Conservation (phyloP, 2,888 invertebrate genomes). For the Craniophora ligustri region DNA sequence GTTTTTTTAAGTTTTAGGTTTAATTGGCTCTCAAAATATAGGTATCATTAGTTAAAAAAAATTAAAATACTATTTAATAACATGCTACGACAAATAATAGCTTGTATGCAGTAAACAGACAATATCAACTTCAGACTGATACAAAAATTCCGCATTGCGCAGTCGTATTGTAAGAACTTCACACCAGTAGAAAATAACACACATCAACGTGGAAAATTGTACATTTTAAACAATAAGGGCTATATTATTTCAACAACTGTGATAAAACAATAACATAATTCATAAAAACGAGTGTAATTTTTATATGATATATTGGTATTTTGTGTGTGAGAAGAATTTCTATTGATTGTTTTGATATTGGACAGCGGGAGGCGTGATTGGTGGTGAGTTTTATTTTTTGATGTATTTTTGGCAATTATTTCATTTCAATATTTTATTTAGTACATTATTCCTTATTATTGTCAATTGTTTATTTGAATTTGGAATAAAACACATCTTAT, state of each 20-base stretch:
- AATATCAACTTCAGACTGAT: slow-evolving; percentile 65
- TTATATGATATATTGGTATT: slow-evolving; percentile 5
- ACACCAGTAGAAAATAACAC: slow-evolving; percentile 61
- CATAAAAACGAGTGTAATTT: slow-evolving; percentile 1
- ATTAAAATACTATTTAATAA: slow-evolving; percentile 12
- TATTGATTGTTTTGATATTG: slow-evolving; percentile 41
- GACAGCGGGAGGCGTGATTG: slow-evolving; percentile 27
- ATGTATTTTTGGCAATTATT: not conserved
- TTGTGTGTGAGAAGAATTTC: slow-evolving; percentile 18
- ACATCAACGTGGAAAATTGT: slow-evolving; percentile 49
- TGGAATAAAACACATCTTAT: not conserved
- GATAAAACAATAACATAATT: slow-evolving; percentile 50
- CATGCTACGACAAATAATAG: slow-evolving; percentile 1
- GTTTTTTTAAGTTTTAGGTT: no score
- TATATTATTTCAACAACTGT: slow-evolving; percentile 52
- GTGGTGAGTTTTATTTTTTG: slow-evolving; percentile 37
- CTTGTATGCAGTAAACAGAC: slow-evolving; percentile 56
- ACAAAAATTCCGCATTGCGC: slow-evolving; percentile 75
- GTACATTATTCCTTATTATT: not conserved
- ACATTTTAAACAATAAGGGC: slow-evolving; percentile 43
- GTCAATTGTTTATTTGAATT: not conserved
- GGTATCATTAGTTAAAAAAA: slow-evolving; percentile 1
- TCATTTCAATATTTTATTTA: not conserved
- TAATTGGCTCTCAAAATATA: not conserved
- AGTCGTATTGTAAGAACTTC: slow-evolving; percentile 63